Evolutionary conservation across 2,888 invertebrate genomes (phyloP).

Genomic region (Metalampra italica): DNA sequence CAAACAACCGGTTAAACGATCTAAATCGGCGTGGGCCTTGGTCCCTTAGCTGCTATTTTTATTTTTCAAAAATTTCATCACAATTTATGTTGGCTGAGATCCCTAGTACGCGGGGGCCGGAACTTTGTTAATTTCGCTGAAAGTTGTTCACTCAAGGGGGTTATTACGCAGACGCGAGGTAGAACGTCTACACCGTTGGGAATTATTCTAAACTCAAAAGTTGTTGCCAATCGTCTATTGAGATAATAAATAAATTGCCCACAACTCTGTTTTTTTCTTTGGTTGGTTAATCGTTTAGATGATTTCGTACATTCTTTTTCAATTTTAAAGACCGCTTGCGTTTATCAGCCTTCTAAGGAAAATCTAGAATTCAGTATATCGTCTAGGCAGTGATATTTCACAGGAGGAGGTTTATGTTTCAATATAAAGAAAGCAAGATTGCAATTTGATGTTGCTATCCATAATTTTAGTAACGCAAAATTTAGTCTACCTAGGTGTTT

Average conservation of each 20-base stretch:
- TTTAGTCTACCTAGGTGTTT: not conserved
- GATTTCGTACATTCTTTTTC: not conserved
- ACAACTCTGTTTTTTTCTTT: not conserved
- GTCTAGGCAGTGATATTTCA: too few relatives aligned
- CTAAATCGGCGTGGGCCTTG: conserved; percentile 5
- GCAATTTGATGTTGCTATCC: too few relatives aligned
- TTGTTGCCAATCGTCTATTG: conserved; percentile 24
- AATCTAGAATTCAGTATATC: too few relatives aligned
- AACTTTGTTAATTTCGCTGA: conserved; percentile 73
- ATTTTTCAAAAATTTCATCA: conserved; percentile 62
- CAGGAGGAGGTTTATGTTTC: too few relatives aligned
- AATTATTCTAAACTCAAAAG: conserved; percentile 22
- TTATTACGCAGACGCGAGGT: conserved; percentile 23
- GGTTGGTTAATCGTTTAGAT: not conserved
- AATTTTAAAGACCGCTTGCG: too few relatives aligned
- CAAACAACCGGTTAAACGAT: conserved; percentile 1
- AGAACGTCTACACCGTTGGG: conserved; percentile 22
- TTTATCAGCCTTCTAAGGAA: too few relatives aligned
- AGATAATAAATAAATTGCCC: conserved; percentile 6
- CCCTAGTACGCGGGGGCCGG: conserved; percentile 40
- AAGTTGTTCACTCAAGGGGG: conserved; percentile 58
- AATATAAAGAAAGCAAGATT: too few relatives aligned
- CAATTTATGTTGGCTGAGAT: conserved; percentile 59
- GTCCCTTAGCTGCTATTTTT: conserved; percentile 48
- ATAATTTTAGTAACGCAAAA: not conserved